Evolutionary conservation across 2,888 invertebrate species (phyloP), one percentile per base, ranked within the genome.

Genomic region (Chaetogeoica ovagalla): DNA sequence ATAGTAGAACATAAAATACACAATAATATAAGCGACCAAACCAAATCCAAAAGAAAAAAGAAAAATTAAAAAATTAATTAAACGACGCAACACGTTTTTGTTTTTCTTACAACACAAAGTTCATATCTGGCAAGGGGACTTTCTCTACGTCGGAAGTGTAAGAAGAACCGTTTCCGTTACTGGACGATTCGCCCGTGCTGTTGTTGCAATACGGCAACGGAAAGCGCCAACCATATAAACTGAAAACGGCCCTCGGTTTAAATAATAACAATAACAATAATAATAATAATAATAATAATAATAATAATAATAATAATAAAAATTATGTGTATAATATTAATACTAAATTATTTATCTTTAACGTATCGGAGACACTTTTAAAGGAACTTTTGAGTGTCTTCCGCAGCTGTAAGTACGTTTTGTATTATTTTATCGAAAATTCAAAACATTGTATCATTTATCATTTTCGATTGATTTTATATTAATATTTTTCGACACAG

Each of bases 191-290:
- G 87, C 90, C 90, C 83, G 88, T 87, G 85, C 91, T 90, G 91
- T 93, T 93, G 91, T 94, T 94, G 92, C 94, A 94, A 94, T 94
- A 94, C 91, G 94, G 94, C 92, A 94, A 93, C 90, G 94, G 94
- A 91, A 94, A 94, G 91, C 94, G 94, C 94, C 94, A 94, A 93
- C 94, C 94, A 91, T 94, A 94, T 91, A 94, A 92, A 93, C 94
- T 94, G 92, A 85, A 82, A 82, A 79, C 70, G 79, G 79, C 79
- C 79, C 79, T 79, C 70, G 75, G 55, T 66, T 75, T 75, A 66
- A 66, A 66, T 43, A 65, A 68, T 66, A 66, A 75, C 57, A 74
- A 66, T 48, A 68, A 68, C 23, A 73, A 62, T n/a, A 48, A 48
- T 17, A 72, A 60, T 9, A 73, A 65, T 39, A 66, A 59, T 7